These are phyloP conservation scores for Sinohyriopsis cumingii DNA, from an alignment of 2,888 invertebrate genomes.

Conservation along the genomic window DNA sequence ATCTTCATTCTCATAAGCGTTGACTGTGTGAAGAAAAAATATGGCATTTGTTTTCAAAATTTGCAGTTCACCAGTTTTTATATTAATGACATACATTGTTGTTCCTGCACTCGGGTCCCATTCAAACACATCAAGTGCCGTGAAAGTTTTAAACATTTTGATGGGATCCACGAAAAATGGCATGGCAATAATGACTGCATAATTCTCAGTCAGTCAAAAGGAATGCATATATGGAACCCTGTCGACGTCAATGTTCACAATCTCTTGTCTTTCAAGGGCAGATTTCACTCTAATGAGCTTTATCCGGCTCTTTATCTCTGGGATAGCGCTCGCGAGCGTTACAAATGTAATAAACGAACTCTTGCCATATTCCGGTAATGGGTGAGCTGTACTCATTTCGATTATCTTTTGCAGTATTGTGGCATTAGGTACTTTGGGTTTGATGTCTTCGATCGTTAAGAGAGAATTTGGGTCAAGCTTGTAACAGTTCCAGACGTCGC, in stretches of 20 bases:
- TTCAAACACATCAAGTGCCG: constrained; percentile 51
- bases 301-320: constrained; percentile 36
- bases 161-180: constrained; percentile 54
- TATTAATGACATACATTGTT: constrained; percentile 47
- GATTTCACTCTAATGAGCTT: constrained; percentile 51
- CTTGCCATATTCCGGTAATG: constrained; percentile 56
- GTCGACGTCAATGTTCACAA: constrained; percentile 52
- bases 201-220: constrained; percentile 54
- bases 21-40: constrained; percentile 60
- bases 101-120: constrained; percentile 47
- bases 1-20: constrained; percentile 54
- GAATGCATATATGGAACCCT: constrained; percentile 64
- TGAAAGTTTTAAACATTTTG: constrained; percentile 42
- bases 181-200: constrained; percentile 55
- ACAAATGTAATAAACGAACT: constrained; percentile 48
- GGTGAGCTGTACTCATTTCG: constrained; percentile 59
- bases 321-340: constrained; percentile 46
- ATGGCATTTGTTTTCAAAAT: constrained; percentile 39
- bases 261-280: constrained; percentile 40
- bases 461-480: constrained; percentile 20
- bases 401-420: constrained; percentile 28
- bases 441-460: constrained; percentile 11
- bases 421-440: constrained; percentile 14
- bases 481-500: constrained; percentile 51
- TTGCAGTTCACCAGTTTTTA: constrained; percentile 44